phyloP scores from a whole-genome alignment of 2,888 invertebrate species.

The Pemphredon lugubris region DNA sequence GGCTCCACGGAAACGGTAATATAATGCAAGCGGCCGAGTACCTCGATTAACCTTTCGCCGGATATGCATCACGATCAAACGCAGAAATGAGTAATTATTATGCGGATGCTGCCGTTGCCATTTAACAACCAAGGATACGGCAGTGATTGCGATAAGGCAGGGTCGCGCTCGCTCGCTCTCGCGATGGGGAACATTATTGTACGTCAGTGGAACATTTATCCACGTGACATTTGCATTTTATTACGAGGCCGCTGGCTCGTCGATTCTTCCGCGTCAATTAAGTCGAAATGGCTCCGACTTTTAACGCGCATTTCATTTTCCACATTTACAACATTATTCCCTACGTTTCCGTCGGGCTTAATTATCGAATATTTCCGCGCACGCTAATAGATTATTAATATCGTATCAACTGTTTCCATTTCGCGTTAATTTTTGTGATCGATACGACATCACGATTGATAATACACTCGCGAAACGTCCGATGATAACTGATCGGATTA shows the following conservation, averaged over 20 bases:
- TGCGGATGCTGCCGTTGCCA: background rate
- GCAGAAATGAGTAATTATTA: conserved; percentile 6
- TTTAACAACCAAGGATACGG: background rate
- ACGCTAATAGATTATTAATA: no score
- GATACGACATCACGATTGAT: no score
- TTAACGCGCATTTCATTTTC: no score
- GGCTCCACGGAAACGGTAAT: no score
- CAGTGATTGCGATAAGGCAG: background rate
- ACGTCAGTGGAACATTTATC: background rate
- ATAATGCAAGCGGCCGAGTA: background rate
- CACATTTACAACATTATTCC: no score
- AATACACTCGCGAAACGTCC: no score
- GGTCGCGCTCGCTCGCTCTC: background rate
- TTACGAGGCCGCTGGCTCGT: background rate
- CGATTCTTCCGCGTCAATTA: background rate
- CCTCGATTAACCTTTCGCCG: background rate
- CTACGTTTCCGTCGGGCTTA: no score
- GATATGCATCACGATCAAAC: conserved; percentile 1
- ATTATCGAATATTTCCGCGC: no score
- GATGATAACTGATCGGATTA: no score
- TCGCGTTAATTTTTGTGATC: no score
- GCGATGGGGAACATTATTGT: background rate
- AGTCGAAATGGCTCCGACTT: background rate
- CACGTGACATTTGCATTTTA: background rate
- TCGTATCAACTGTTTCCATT: no score